Evolutionary conservation across 2,797 vertebrate species (phyloP), one percentile per base, ranked within the genome.

Genomic region (Stomatorhinus walkeri): DNA sequence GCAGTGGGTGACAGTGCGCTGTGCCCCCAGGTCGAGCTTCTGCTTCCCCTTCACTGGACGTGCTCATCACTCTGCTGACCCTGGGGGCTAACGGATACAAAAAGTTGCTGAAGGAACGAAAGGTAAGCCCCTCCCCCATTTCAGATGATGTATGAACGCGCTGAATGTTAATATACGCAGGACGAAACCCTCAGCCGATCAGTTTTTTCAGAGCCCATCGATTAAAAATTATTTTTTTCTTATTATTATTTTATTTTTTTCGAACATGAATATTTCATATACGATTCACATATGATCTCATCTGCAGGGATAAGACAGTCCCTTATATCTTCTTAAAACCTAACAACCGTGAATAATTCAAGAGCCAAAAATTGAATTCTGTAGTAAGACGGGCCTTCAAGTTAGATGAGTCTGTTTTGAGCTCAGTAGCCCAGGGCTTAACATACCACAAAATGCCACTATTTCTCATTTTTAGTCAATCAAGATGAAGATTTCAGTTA

Each of bases 1-100:
- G 68, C 14, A n/a, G 83, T 16, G 59, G 54, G 51, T 85, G 22
- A 51, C 22, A 9, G 32, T 51, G 4, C 64, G 4, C 90, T 79
- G 36, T 91, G 68, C 54, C 91, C 94, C 83, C 92, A 99, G 98
- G 98, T 91, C 97, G 98, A 93, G 98, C 98, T 0, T 99, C 98
- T 0, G 97, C 98, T 0, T 98, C 98, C 2, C 98, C 98, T 87
- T 98, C 98, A 86, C 95, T 99, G 88, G 98, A 99, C 81, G 94
- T 98, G 91, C 97, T 99, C 91, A 98, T 99, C 91, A 99, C 98
- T 1, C 94, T 99, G 89, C 95, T 99, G 89, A 96, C 97, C 84
- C 95, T 99, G 79, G 98, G 98, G 88, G 93, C 96, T 90, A 96
- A 89, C 16, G 98, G 98, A 91, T 99, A 98, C 93, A 98, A 96